Conservation (phyloP, 2,113 vertebrate species). For the Bufo gargarizans region DNA sequence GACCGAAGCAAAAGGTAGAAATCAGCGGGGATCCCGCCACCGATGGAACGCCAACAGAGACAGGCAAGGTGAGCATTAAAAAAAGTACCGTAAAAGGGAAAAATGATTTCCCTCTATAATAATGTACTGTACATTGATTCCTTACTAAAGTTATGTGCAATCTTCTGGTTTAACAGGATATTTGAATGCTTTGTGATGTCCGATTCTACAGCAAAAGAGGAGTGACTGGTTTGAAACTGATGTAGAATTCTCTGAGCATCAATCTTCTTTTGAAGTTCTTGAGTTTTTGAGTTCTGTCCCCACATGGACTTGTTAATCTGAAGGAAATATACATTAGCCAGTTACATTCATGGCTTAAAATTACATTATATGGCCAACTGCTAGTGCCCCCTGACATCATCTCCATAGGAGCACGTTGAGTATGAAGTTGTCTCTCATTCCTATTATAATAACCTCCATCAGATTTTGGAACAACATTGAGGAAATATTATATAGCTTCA, state of each 20-base stretch:
- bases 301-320: conserved; percentile 81
- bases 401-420: too few relatives aligned
- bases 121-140: not conserved
- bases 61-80: too few relatives aligned
- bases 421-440: too few relatives aligned
- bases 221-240: conserved; percentile 71
- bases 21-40: too few relatives aligned
- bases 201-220: not conserved
- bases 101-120: too few relatives aligned
- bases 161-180: conserved; percentile 76
- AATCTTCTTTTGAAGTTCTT: conserved; percentile 64
- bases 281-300: conserved; percentile 58
- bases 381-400: too few relatives aligned
- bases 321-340: not conserved
- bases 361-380: not conserved
- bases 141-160: conserved; percentile 80
- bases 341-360: not conserved
- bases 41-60: too few relatives aligned
- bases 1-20: too few relatives aligned
- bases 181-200: conserved; percentile 64
- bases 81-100: too few relatives aligned
- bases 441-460: too few relatives aligned
- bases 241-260: conserved; percentile 66
- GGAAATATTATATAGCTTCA: too few relatives aligned
- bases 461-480: too few relatives aligned